These are phyloP conservation scores for Nyctibius bracteatus DNA, from an alignment of 2,113 vertebrate species.

Conservation along the genomic window DNA sequence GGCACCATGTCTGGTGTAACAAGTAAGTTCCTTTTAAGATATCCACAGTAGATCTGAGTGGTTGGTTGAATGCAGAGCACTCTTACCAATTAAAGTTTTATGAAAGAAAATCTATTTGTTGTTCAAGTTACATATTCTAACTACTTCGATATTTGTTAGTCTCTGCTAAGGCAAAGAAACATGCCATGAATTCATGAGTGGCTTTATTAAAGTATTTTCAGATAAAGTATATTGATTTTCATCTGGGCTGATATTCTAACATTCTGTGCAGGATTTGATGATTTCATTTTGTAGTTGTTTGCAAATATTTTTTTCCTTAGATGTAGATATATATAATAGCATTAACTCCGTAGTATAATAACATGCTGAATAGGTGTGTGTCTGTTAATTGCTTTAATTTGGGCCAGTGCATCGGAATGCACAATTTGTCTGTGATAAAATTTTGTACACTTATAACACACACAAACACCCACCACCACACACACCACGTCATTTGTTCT, in stretches of 20 bases:
- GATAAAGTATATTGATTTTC: background rate
- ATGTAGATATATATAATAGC: background rate
- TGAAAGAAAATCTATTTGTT: background rate
- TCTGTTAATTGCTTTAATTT: background rate
- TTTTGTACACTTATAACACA: background rate
- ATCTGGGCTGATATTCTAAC: background rate
- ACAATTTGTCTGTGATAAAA: background rate
- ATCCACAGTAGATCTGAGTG: background rate
- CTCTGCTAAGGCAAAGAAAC: background rate
- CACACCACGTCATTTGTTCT: background rate
- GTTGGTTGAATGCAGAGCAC: background rate
- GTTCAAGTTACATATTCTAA: background rate
- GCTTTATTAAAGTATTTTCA: background rate
- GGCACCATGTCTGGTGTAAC: background rate
- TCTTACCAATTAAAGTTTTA: background rate
- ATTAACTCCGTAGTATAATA: background rate
- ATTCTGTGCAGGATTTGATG: background rate
- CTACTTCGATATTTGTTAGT: background rate
- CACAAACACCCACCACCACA: fast-evolving
- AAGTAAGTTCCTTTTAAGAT: background rate
- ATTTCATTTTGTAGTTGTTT: background rate
- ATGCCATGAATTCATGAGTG: background rate
- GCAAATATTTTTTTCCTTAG: background rate
- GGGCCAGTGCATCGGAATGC: background rate
- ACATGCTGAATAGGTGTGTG: background rate